Evolutionary conservation across 2,113 vertebrate species (phyloP).

Genomic region (Malurus melanocephalus): DNA sequence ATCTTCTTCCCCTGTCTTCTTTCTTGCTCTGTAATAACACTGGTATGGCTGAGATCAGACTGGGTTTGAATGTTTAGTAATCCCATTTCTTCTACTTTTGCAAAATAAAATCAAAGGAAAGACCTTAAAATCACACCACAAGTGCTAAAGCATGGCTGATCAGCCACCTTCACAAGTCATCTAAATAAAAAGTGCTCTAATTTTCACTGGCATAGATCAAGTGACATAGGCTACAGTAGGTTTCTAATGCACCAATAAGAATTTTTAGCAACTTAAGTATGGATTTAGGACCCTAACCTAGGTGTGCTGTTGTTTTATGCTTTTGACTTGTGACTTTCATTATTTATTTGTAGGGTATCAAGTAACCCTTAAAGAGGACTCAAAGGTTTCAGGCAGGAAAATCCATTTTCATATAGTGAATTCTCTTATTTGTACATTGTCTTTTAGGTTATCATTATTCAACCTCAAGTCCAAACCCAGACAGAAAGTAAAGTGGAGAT

Average conservation of each 20-base stretch:
- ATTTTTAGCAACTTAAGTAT: neutral
- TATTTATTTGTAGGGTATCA: neutral
- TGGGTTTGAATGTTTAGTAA: neutral
- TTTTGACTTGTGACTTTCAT: neutral
- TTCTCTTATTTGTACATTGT: neutral
- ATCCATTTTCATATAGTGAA: neutral
- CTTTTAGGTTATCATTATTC: constrained; percentile 92
- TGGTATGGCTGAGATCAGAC: neutral
- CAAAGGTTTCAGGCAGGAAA: neutral
- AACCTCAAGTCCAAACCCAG: constrained; percentile 87
- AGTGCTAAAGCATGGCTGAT: neutral
- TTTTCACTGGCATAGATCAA: neutral
- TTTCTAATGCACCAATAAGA: neutral
- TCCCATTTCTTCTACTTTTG: neutral
- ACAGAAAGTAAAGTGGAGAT: constrained; percentile 73
- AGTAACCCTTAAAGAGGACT: neutral
- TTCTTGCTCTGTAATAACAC: neutral
- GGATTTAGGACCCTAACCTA: neutral
- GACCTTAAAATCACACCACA: neutral
- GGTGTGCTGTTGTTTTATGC: neutral
- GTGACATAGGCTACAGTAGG: neutral
- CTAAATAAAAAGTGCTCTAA: neutral
- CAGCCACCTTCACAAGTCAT: neutral
- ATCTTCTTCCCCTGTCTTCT: neutral
- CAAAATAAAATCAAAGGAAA: neutral